Evolutionary conservation across 1,140 invertebrate species (phyloP).

Genomic region (Anthonomus grandis): DNA sequence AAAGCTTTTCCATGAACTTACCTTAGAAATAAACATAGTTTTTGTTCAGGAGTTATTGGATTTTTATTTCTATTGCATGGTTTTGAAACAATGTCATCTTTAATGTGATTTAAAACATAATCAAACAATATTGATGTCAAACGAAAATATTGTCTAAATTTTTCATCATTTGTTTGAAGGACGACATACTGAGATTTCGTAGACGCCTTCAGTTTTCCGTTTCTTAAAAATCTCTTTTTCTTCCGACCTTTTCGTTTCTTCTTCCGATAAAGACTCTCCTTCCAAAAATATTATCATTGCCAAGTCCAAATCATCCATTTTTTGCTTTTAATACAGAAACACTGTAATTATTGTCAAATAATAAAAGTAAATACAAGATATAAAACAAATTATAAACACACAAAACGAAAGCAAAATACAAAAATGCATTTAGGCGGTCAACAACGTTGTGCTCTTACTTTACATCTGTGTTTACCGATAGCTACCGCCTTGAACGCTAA

Average conservation of each 20-base stretch:
- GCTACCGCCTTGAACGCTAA: too few species aligned
- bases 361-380: too few species aligned
- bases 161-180: background rate
- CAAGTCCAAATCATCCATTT: too few species aligned
- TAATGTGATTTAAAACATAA: background rate
- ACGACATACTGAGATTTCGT: slow-evolving; percentile 5
- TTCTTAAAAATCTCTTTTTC: background rate
- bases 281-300: too few species aligned
- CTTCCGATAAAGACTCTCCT: background rate
- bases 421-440: too few species aligned
- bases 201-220: background rate
- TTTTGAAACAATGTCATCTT: background rate
- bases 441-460: too few species aligned
- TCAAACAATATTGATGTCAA: too few species aligned
- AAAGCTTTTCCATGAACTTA: background rate
- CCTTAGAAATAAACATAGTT: slow-evolving; percentile 1
- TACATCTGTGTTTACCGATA: too few species aligned
- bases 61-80: slow-evolving; percentile 4
- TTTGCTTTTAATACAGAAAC: too few species aligned
- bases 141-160: slow-evolving; percentile 6
- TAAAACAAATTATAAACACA: too few species aligned
- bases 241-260: background rate
- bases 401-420: too few species aligned
- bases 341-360: too few species aligned
- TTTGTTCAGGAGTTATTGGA: slow-evolving; percentile 5